phyloP scores from a whole-genome alignment of 1,140 invertebrate species.

The Ericerus pela region DNA sequence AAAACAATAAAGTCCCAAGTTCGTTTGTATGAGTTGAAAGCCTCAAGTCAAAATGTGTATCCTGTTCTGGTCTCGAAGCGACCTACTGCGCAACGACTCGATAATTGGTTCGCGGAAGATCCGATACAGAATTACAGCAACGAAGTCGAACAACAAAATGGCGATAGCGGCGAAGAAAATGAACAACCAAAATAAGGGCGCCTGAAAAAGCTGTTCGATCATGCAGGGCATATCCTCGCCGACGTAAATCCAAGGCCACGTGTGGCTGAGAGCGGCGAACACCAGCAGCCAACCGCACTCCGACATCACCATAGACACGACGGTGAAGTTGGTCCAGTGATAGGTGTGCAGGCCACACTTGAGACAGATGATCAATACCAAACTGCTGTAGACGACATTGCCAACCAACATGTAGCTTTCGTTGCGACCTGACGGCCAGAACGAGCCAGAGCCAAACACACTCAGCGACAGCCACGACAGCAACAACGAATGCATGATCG shows the following conservation, averaged over 20 bases:
- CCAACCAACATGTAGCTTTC: constrained; percentile 5
- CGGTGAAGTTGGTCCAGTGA: constrained; percentile 5
- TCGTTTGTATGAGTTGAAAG: too few relatives aligned
- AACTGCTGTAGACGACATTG: constrained; percentile 8
- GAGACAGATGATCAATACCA: constrained; percentile 1
- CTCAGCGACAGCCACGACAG: constrained; percentile 2
- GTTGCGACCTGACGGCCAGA: neutral
- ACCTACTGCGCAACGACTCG: neutral
- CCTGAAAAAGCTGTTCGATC: neutral
- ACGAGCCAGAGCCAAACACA: neutral
- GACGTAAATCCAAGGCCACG: neutral
- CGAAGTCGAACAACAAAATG: neutral
- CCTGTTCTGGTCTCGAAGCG: too few relatives aligned
- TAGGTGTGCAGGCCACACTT: constrained; percentile 9
- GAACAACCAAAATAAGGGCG: neutral
- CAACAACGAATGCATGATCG: neutral
- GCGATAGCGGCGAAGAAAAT: neutral
- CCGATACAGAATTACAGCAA: neutral
- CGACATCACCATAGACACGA: neutral
- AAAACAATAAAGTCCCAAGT: too few relatives aligned
- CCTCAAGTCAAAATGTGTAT: too few relatives aligned
- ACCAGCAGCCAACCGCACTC: neutral
- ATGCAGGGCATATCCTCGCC: neutral
- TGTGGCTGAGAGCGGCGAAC: neutral
- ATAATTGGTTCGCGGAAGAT: neutral